Conservation (phyloP, 2,888 invertebrate species). For the Caenorhabditis sp. region DNA sequence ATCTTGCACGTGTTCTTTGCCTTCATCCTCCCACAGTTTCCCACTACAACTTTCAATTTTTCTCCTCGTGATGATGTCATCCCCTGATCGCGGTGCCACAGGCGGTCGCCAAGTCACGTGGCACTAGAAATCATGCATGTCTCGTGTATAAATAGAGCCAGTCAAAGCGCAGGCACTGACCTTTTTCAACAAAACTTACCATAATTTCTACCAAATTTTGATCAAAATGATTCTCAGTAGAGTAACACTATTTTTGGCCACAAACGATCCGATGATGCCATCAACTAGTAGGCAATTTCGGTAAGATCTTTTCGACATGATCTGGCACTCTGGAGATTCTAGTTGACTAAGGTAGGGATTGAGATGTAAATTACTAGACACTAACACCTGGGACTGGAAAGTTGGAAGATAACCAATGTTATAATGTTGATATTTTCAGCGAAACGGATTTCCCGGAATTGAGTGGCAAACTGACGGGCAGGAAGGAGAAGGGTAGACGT, state of each 20-base stretch:
- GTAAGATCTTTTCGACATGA: constrained; percentile 27
- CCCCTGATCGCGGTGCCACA: constrained; percentile 49
- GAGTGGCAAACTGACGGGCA: constrained; percentile 72
- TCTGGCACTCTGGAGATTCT: not conserved
- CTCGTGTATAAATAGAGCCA: constrained; percentile 52
- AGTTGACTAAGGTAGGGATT: not conserved
- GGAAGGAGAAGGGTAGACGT: constrained; percentile 73
- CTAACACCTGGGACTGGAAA: not conserved
- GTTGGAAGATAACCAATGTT: not conserved
- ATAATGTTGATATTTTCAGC: constrained; percentile 66
- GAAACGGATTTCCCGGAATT: constrained; percentile 77
- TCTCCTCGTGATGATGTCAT: constrained; percentile 55
- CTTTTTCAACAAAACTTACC: not conserved
- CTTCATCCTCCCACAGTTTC: constrained; percentile 38
- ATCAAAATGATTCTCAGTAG: constrained; percentile 25
- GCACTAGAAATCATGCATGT: constrained; percentile 37
- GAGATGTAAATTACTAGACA: not conserved
- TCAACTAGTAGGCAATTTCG: constrained; percentile 50
- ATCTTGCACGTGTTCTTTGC: constrained; percentile 55
- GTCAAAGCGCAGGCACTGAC: not conserved
- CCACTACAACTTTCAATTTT: constrained; percentile 23
- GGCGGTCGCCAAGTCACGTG: constrained; percentile 57
- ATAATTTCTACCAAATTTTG: not conserved
- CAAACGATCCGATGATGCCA: constrained; percentile 32
- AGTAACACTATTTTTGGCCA: constrained; percentile 20